Evolutionary conservation across 2,797 vertebrate species (phyloP), one percentile per base, ranked within the genome.

Genomic region (Lophius americanus): DNA sequence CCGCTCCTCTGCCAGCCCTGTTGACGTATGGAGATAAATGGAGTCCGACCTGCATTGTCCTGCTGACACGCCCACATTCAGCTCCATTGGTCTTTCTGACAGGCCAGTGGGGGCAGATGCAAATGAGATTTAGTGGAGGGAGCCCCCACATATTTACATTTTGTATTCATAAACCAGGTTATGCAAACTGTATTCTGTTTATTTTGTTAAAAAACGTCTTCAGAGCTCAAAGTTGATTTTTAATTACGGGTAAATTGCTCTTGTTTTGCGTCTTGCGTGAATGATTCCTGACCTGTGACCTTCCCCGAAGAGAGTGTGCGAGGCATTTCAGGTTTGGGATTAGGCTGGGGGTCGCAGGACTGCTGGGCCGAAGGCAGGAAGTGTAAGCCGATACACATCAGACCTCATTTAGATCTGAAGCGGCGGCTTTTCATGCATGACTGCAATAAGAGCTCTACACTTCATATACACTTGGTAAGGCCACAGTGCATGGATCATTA

Each of bases 1-100:
- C 80, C 63, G 76, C 75, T 63, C 62, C 51, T 62, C 81, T 65
- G 79, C 68, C 82, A 71, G 75, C 60, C 56, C 75, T 83, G 80
- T 85, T 90, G 86, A 92, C 68, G 78, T 88, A 89, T 92, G 78
- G 83, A 90, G 86, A 93, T 88, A 89, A 91, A 92, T 90, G 79
- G 87, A 90, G 79, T 89, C 75, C 55, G 53, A 76, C 70, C 79
- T 49, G 58, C 77, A 88, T 92, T 92, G 88, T 92, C 78, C 82
- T 65, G 51, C 72, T 52, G 75, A 85, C 89, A 90, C 70, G 68
- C 84, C 82, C 38, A 70, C 83, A 82, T 89, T 90, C 75, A 84
- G 49, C 85, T 81, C 81, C 86, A 90, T 83, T 88, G 91, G 70
- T 81, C 88, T 83, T 64, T 79, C 84, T 88, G 90, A 85, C 78